Evolutionary conservation across 2,797 vertebrate genomes (phyloP).

Genomic region (Pterois miles): DNA sequence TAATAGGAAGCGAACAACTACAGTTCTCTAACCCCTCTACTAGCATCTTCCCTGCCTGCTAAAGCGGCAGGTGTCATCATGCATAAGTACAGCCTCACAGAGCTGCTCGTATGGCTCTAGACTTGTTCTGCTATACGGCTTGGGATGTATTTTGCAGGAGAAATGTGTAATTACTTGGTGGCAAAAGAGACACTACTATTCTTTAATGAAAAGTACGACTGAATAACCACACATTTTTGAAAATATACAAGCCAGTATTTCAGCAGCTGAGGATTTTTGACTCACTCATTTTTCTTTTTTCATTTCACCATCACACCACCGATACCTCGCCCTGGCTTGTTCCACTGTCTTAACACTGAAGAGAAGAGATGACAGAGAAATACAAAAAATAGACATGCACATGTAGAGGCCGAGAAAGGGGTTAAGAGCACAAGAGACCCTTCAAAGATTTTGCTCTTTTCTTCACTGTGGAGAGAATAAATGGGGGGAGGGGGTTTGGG

Average conservation of each 20-base stretch:
- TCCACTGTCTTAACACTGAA: constrained; percentile 35
- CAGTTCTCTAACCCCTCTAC: too few species aligned
- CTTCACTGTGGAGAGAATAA: constrained; percentile 28
- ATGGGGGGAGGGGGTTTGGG: not conserved
- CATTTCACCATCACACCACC: not conserved
- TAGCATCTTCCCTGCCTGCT: too few species aligned
- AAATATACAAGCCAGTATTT: not conserved
- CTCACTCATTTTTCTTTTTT: not conserved
- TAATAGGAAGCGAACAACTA: too few species aligned
- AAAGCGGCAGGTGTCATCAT: too few species aligned
- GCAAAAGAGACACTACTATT: not conserved
- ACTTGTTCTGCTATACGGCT: not conserved
- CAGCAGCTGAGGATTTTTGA: not conserved
- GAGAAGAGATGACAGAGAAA: constrained; percentile 49
- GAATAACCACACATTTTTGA: not conserved
- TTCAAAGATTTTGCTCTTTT: constrained; percentile 49
- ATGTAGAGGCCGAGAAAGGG: constrained; percentile 45
- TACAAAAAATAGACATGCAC: constrained; percentile 49
- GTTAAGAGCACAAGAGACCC: constrained; percentile 55
- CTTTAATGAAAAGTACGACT: not conserved
- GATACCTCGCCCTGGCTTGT: not conserved
- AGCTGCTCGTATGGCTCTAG: not conserved
- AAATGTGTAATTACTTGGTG: not conserved
- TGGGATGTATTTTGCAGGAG: not conserved
- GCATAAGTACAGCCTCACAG: not conserved